Evolutionary conservation across 2,113 vertebrate genomes (phyloP).

Genomic region (Andinoacara biseriatus): DNA sequence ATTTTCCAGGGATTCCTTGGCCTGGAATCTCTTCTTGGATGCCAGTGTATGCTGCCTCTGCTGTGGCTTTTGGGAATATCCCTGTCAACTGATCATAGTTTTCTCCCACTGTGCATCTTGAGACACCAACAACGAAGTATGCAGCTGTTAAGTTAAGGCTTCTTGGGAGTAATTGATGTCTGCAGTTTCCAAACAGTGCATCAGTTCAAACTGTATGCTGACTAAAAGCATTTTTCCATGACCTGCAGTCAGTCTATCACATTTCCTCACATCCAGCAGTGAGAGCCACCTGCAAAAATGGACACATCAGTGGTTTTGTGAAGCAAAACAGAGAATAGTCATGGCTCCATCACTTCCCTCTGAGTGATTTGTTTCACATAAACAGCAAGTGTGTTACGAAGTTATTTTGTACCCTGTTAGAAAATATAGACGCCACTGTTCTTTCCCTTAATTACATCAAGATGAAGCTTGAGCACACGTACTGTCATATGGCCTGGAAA

Average conservation of each 20-base stretch:
- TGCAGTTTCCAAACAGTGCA: neutral
- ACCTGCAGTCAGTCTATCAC: neutral
- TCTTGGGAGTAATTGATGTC: conserved; percentile 5
- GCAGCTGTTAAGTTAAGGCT: neutral
- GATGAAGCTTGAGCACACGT: neutral
- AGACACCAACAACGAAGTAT: neutral
- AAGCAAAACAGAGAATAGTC: neutral
- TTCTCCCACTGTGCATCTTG: neutral
- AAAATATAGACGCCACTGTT: neutral
- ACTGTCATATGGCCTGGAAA: neutral
- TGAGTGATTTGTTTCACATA: neutral
- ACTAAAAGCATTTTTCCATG: neutral
- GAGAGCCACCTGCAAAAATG: neutral
- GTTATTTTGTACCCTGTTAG: neutral
- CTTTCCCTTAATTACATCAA: neutral
- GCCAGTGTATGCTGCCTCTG: neutral
- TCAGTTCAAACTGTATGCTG: neutral
- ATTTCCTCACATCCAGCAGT: neutral
- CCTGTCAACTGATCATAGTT: neutral
- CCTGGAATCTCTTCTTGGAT: neutral
- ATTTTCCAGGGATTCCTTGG: neutral
- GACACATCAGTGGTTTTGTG: neutral
- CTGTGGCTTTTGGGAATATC: conserved; percentile 1
- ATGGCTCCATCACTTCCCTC: neutral
- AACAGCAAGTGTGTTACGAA: neutral